Base-by-base conservation (phyloP, 2,888 invertebrate genomes). In the Deilephila porcellus region DNA sequence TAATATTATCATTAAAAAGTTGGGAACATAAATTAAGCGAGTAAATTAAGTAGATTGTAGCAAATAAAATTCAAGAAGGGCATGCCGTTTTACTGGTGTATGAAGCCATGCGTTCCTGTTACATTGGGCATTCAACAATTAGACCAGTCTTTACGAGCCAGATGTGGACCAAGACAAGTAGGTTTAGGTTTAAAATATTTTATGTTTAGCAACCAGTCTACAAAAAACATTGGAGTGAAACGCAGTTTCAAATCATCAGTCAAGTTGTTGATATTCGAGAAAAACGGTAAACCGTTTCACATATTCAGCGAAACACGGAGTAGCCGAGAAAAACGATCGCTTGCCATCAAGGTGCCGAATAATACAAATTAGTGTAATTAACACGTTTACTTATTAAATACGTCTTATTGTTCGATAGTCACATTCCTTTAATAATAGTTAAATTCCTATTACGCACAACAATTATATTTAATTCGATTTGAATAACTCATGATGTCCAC, bases 401-500 rank as follows among this genome's bases (percentile, higher is more conserved):
- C n/a, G n/a, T n/a, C 3, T 60, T 45, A 45, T 20, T 45, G 37
- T 11, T 37, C 37, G 37, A 45, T 67, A n/a, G 3, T 14, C 6
- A 45, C 45, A 67, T 67, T 67, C 20, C 45, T 67, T 45, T 67
- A 52, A 52, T 67, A 67, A 52, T 25, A 52, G 25, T 67, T 14
- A 52, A 67, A 67, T 52, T 52, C 45, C 67, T 67, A 67, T 52
- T 67, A 67, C 67, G 67, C 67, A 67, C 67, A 67, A 67, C 67
- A 67, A 52, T 25, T 67, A 52, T 67, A 11, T 67, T 52, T 25
- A 25, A 67, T 45, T 45, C 52, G 25, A 52, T 52, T 67, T 45
- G 17, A 45, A 52, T 52, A 52, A 67, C 25, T 67, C 45, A 67
- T 67, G 67, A 67, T 52, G 4, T 67, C 52, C 67, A 67, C 67